A percentile compares a stretch with the other conserved stretches of the same genome.
These are phyloP conservation scores for Spongilla lacustris DNA, from an alignment of 37 sponge, comb jelly and placozoan species.

Conservation along the genomic window DNA sequence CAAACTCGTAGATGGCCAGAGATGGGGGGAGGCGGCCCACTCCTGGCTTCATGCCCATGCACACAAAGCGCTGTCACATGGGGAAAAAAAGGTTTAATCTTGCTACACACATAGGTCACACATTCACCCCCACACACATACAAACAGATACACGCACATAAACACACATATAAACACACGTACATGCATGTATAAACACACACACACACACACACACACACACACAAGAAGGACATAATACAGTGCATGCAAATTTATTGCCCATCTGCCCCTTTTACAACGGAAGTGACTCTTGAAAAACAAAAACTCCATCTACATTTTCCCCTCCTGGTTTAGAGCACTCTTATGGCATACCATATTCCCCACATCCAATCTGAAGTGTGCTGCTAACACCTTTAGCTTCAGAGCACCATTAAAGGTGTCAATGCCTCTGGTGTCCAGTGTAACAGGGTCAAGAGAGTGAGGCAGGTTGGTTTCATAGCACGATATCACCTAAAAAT, in stretches of 20 bases:
- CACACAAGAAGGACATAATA: too few relatives aligned
- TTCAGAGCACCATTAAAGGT: conserved; percentile 58
- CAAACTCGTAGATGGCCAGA: conserved; percentile 85
- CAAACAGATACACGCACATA: too few relatives aligned
- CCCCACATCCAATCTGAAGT: conserved; percentile 82
- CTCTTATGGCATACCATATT: conserved; percentile 37
- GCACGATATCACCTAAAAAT: conserved; percentile 59
- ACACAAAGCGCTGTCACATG: conserved; percentile 57
- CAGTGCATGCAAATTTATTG: too few relatives aligned
- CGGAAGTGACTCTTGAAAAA: too few relatives aligned
- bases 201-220: too few relatives aligned
- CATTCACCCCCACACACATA: too few relatives aligned
- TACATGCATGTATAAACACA: too few relatives aligned
- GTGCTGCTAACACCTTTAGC: conserved; percentile 78
- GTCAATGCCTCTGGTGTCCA: conserved; percentile 80
- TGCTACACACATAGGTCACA: too few relatives aligned
- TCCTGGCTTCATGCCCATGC: conserved; percentile 66
- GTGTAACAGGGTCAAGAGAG: conserved; percentile 80
- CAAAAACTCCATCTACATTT: too few relatives aligned
- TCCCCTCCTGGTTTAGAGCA: too few relatives aligned
- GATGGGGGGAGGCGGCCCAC: conserved; percentile 44
- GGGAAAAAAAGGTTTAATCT: neutral
- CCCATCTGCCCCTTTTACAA: too few relatives aligned
- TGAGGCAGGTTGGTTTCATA: conserved; percentile 88
- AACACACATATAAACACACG: too few relatives aligned